phyloP scores from a whole-genome alignment of 1,140 invertebrate genomes.

The Hetaerina americana region DNA sequence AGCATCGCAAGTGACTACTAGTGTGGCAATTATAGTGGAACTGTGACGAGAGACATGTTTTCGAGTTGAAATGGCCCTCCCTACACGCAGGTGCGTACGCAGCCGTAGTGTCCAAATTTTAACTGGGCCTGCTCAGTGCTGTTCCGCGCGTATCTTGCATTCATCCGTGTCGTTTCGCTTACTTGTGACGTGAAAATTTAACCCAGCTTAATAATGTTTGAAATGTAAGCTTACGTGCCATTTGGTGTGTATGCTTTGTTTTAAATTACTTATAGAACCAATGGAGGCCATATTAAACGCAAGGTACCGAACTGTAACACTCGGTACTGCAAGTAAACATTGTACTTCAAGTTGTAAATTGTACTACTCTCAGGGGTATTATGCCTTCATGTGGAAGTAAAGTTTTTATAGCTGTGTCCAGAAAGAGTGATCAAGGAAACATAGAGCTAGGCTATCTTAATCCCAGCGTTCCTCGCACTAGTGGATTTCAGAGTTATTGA shows the following conservation, averaged over 20 bases:
- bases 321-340: background rate
- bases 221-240: background rate
- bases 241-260: background rate
- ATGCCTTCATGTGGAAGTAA: background rate
- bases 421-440: background rate
- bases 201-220: background rate
- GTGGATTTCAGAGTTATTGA: constrained; percentile 16
- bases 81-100: constrained; percentile 81
- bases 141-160: constrained; percentile 23
- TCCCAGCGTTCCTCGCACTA: constrained; percentile 15
- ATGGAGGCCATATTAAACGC: background rate
- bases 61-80: constrained; percentile 22
- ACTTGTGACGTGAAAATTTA: background rate
- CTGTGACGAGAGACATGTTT: constrained; percentile 16
- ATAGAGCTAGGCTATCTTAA: background rate
- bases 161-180: background rate
- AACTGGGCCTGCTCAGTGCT: constrained; percentile 62
- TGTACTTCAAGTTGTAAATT: background rate
- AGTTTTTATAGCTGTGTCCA: background rate
- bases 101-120: constrained; percentile 66
- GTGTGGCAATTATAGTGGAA: constrained; percentile 10
- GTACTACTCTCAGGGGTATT: background rate
- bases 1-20: constrained; percentile 8
- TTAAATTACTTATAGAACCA: background rate
- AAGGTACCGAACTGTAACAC: background rate